Evolutionary conservation across 2,113 vertebrate species (phyloP), one percentile per base, ranked within the genome.

Genomic region (Cyanoliseus patagonus): DNA sequence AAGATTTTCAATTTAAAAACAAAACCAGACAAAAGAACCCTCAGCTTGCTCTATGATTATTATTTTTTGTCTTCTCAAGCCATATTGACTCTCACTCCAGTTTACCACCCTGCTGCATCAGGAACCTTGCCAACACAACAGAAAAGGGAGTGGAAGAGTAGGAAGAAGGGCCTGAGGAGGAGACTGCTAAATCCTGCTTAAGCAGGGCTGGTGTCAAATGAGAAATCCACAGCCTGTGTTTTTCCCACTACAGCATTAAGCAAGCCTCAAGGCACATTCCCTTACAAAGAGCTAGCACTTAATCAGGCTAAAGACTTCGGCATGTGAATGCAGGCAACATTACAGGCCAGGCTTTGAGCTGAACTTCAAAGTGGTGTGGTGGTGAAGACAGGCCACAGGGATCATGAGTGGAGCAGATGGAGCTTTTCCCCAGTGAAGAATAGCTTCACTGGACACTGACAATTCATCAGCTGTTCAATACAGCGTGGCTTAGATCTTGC

Each of bases 101-200:
- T 3, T 61, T 47, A n/a, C 9, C 20, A 19, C 23, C 7, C 27
- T 33, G 68, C 61, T 20, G n/a, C 75, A 44, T 6, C 17, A 13
- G n/a, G 39, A 53, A 39, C 44, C 33, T 25, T n/a, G 53, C 41
- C 3, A 5, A 30, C 14, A 17, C 13, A 13, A 17, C 33, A 79
- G 51, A 11, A 59, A 9, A 49, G 35, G n/a, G 14, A n/a, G 35
- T 4, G 44, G 72, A 86, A 66, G n/a, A 28, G 20, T 23, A 30
- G 42, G 53, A 52, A 52, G 63, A 76, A 44, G 37, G 35, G 17
- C 39, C 74, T 15, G 63, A 80, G 61, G 59, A 77, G 18, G 28
- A 81, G 64, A 67, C 51, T 53, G 64, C 27, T 72, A 82, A 95
- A 94, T 91, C 92, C 91, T 72, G 33, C 83, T 92, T 91, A 84